These are phyloP conservation scores for Capitella teleta DNA, from an alignment of 1,140 invertebrate genomes.

Conservation along the genomic window DNA sequence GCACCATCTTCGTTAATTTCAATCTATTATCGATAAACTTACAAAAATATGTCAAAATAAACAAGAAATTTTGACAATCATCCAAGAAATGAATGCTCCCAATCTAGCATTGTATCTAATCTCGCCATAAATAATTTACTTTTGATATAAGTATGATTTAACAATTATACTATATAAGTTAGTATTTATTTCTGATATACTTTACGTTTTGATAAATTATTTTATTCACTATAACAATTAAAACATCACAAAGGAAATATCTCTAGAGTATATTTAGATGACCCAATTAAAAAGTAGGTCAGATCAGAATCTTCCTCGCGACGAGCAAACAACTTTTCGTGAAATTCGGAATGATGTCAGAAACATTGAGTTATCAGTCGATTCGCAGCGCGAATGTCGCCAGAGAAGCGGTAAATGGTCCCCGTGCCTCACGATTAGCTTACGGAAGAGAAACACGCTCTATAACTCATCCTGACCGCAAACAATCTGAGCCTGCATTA, in stretches of 20 bases:
- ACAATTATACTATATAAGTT: neutral
- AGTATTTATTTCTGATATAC: neutral
- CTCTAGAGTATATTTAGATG: neutral
- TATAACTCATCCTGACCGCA: neutral
- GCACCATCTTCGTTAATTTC: too few species aligned
- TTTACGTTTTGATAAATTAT: neutral
- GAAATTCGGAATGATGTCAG: conserved; percentile 19
- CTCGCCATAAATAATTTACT: neutral
- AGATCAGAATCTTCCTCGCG: too few species aligned
- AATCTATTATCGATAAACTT: too few species aligned
- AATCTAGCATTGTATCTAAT: too few species aligned
- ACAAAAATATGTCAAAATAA: too few species aligned
- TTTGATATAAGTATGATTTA: neutral
- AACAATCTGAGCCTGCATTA: neutral
- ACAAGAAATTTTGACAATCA: too few species aligned
- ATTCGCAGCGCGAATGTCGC: conserved; percentile 36
- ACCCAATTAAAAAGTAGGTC: neutral
- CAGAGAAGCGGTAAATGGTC: conserved; percentile 29
- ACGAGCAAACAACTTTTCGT: neutral
- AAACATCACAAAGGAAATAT: neutral
- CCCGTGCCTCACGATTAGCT: neutral
- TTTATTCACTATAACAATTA: neutral
- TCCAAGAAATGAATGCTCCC: too few species aligned
- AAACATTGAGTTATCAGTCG: conserved; percentile 30
- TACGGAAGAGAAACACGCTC: too few species aligned